These are phyloP conservation scores for Gallinago media DNA, from an alignment of 2,113 vertebrate species.

Conservation along the genomic window DNA sequence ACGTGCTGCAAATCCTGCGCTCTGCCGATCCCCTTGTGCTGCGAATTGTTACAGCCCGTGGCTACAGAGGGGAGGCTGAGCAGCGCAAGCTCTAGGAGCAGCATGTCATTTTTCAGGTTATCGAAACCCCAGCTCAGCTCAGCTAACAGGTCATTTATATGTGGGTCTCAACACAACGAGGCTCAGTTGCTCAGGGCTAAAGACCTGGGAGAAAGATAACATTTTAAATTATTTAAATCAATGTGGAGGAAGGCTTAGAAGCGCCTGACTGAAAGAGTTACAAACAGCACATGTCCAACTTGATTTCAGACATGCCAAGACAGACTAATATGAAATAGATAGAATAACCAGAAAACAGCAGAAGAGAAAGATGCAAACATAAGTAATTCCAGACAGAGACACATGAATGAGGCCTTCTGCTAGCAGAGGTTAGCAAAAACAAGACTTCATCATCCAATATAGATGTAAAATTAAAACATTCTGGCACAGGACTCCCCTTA, in stretches of 20 bases:
- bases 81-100: background rate
- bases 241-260: background rate
- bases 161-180: background rate
- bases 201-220: background rate
- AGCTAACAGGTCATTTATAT: background rate
- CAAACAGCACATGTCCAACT: background rate
- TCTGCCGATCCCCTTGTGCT: background rate
- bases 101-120: background rate
- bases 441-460: background rate
- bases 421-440: background rate
- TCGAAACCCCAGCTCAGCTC: background rate
- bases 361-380: background rate
- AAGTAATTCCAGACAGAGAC: background rate
- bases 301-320: background rate
- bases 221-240: slow-evolving; percentile 14
- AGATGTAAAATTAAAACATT: background rate
- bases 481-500: accelerated
- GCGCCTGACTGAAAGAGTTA: background rate
- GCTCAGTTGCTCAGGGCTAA: background rate
- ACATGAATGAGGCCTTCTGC: background rate
- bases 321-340: background rate
- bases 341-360: background rate
- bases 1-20: accelerated
- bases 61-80: background rate
- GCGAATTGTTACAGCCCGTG: background rate